Evolutionary conservation across 1,140 invertebrate species (phyloP), one percentile per base, ranked within the genome.

Genomic region (Drosophila sproati): DNA sequence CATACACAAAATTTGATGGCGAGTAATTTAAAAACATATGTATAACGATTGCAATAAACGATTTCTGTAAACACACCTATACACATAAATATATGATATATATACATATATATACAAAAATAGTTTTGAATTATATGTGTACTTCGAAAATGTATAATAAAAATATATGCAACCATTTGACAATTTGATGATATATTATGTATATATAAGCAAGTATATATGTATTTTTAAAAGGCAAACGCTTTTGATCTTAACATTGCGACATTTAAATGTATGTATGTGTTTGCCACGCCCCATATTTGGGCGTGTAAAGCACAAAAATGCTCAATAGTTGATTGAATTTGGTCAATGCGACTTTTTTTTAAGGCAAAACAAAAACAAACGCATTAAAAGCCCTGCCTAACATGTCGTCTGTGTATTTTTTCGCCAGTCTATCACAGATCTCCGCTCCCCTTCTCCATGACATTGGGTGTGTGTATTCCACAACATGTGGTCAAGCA

Each of bases 1-100:
- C 41, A 37, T 37, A 57, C 20, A 45, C 10, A 41, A 41, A 28
- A 59, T 59, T 59, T 48, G 45, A 50, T 45, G 59, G 28, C 45
- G 10, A 47, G 7, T 54, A 41, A 39, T 39, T 29, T 7, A 56
- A 57, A 59, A 34, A 47, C 29, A 59, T 39, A 76, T 61, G 73
- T 76, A 67, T 76, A 72, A 72, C 73, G 68, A 76, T 73, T 76
- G 57, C 51, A 70, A 70, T 56, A 60, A 57, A 60, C 29, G 52
- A 71, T 39, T 48, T 57, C 43, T 56, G 55, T 39, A 59, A 68
- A 59, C 35, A 61, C 6, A 59, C 3, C 32, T 34, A 52, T 7
- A 2, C 35, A 48, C 20, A 35, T n/a, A 34, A 10, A 37, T 41
- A 50, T 8, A 51, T 41, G 2, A 1, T 29, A 28, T 43, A 52